Evolutionary conservation across 2,888 invertebrate genomes (phyloP).

Genomic region (Pasiphila rectangulata): DNA sequence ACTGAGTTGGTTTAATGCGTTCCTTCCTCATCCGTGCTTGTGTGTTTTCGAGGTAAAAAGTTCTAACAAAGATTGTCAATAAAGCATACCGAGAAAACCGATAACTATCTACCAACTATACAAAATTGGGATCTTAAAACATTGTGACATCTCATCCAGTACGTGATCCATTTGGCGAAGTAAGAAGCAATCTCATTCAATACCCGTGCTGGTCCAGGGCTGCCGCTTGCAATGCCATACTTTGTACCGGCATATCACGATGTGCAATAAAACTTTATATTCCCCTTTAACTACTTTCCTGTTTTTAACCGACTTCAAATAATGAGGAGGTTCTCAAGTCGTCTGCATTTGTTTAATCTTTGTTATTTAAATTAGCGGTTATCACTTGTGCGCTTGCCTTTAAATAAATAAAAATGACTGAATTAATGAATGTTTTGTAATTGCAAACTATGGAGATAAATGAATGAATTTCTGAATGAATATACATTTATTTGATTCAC

Average conservation of each 20-base stretch:
- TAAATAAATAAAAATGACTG: too few relatives aligned
- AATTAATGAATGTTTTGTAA: too few relatives aligned
- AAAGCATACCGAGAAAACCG: constrained; percentile 38
- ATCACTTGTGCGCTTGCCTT: too few relatives aligned
- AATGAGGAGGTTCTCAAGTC: too few relatives aligned
- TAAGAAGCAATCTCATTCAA: constrained; percentile 83
- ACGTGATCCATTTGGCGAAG: constrained; percentile 82
- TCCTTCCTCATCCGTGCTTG: background rate
- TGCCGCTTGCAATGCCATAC: constrained; percentile 69
- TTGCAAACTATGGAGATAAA: too few relatives aligned
- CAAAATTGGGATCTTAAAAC: constrained; percentile 81
- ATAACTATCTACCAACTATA: constrained; percentile 60
- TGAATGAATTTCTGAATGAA: too few relatives aligned
- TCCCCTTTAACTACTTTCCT: constrained; percentile 74
- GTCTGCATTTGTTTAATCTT: background rate
- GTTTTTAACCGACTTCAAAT: constrained; percentile 68
- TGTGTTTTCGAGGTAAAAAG: too few relatives aligned
- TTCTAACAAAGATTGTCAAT: constrained; percentile 26
- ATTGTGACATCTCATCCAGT: constrained; percentile 82
- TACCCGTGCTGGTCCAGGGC: constrained; percentile 67
- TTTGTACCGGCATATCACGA: constrained; percentile 67
- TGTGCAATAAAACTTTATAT: constrained; percentile 77
- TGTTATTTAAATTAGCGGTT: too few relatives aligned
- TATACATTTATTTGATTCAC: too few relatives aligned
- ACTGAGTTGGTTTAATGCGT: constrained; percentile 8